These are phyloP conservation scores for Disparrhopalites patrizii DNA, from an alignment of 2,888 invertebrate genomes.

Conservation along the genomic window DNA sequence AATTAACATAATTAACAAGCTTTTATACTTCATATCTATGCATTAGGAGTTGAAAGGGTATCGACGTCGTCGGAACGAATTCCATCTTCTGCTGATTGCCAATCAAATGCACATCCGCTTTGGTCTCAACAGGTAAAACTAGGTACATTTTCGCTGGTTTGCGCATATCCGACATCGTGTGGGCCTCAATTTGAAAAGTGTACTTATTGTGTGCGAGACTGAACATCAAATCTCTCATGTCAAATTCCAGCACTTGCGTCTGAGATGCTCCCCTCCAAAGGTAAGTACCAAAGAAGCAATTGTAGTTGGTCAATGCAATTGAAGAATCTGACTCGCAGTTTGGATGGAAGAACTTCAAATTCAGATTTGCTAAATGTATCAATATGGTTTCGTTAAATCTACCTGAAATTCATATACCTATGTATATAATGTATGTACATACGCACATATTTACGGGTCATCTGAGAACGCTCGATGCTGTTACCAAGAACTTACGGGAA, in stretches of 20 bases:
- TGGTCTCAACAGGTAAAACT: slow-evolving; percentile 5
- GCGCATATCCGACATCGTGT: slow-evolving; percentile 29
- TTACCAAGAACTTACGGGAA: too few species aligned
- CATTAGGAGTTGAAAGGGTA: slow-evolving; percentile 11
- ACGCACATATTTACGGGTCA: too few species aligned
- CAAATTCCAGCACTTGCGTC: slow-evolving; percentile 32
- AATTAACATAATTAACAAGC: not conserved
- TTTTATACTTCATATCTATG: slow-evolving; percentile 20
- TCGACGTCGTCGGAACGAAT: slow-evolving; percentile 3
- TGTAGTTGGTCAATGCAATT: not conserved
- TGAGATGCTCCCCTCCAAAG: slow-evolving; percentile 17
- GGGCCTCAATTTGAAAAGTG: slow-evolving; percentile 29
- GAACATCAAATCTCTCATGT: slow-evolving; percentile 26
- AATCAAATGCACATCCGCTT: slow-evolving; percentile 11
- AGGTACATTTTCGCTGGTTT: not conserved
- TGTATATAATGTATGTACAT: too few species aligned
- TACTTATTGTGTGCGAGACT: slow-evolving; percentile 19
- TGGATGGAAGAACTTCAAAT: slow-evolving; percentile 13
- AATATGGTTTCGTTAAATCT: too few species aligned
- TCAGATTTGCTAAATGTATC: slow-evolving; percentile 1
- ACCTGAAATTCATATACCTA: too few species aligned
- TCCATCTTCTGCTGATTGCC: not conserved
- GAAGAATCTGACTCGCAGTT: slow-evolving; percentile 21
- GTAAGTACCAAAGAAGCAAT: slow-evolving; percentile 29
- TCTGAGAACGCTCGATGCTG: too few species aligned